phyloP scores from a whole-genome alignment of 1,140 invertebrate genomes.

The Sinella curviseta region DNA sequence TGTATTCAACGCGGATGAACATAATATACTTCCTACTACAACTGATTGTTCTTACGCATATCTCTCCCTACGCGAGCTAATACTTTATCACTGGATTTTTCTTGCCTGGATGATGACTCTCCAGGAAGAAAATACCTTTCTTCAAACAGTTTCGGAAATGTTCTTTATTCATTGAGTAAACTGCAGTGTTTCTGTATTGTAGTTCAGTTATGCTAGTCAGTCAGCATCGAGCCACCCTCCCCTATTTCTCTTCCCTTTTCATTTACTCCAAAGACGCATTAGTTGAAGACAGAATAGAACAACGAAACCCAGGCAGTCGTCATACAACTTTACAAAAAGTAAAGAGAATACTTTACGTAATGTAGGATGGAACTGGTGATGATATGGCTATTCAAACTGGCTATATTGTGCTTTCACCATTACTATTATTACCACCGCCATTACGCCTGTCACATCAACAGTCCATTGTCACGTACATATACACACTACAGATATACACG shows the following conservation, averaged over 20 bases:
- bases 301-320: background rate
- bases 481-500: no score
- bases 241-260: background rate
- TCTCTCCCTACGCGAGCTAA: no score
- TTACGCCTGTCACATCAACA: constrained; percentile 11
- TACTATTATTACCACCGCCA: constrained; percentile 20
- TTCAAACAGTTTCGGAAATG: no score
- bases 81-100: no score
- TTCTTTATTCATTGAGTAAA: no score
- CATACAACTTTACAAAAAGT: background rate
- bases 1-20: no score
- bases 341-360: background rate
- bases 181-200: no score
- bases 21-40: no score
- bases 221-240: background rate
- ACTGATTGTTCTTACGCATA: no score
- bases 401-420: constrained; percentile 21
- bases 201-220: background rate
- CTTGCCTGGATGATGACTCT: no score
- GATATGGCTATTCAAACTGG: constrained; percentile 16
- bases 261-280: background rate
- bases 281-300: background rate
- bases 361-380: constrained; percentile 20
- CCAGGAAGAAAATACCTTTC: no score
- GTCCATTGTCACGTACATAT: background rate